Percentiles rank a stretch among this genome's conserved stretches.
Conservation (phyloP, 2,113 vertebrate species). For the Romanogobio albipinnatus region DNA sequence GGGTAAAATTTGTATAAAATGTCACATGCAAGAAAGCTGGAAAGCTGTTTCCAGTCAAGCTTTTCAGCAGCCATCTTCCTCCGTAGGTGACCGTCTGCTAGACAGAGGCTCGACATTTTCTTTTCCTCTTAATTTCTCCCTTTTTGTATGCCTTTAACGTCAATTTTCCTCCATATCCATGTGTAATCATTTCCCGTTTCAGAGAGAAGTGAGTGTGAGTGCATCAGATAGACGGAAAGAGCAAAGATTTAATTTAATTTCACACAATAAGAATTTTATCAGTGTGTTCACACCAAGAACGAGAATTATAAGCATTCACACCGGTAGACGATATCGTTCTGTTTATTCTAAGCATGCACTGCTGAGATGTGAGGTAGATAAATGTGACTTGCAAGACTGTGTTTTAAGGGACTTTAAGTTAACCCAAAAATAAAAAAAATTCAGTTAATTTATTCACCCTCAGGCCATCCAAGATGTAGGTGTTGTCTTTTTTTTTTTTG, state of each 20-base stretch:
- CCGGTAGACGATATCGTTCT: no score
- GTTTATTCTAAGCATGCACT: no score
- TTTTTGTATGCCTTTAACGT: not conserved
- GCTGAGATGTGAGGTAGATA: not conserved
- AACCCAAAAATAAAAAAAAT: no score
- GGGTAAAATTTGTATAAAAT: slow-evolving; percentile 2
- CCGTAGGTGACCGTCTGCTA: not conserved
- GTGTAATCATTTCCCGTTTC: slow-evolving; percentile 8
- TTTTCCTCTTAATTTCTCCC: not conserved
- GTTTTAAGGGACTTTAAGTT: not conserved
- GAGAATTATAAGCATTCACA: no score
- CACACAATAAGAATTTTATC: not conserved
- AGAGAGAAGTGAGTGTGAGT: not conserved
- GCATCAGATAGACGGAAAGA: not conserved
- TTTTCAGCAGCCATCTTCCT: not conserved
- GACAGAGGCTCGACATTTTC: not conserved
- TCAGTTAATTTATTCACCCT: no score
- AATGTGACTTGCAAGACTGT: not conserved
- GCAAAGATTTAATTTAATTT: not conserved
- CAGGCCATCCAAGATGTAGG: no score
- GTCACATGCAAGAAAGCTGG: not conserved
- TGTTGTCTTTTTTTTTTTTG: no score
- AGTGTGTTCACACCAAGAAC: no score
- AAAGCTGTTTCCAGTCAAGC: not conserved
- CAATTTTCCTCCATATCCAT: not conserved